Evolutionary conservation across 1,140 invertebrate species (phyloP).

Genomic region (Drosophila micromelanica): DNA sequence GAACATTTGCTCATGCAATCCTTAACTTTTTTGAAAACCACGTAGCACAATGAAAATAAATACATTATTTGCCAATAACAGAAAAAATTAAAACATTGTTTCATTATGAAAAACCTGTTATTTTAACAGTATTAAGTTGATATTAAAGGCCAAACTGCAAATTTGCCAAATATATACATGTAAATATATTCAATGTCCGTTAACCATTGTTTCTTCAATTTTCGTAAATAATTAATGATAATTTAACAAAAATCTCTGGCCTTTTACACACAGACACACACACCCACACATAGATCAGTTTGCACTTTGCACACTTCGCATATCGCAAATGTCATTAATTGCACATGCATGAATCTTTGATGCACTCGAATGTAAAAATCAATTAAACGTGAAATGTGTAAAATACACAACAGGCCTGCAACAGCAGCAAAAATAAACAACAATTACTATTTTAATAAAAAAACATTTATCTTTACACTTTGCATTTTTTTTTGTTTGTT

Average conservation of each 20-base stretch:
- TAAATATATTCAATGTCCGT: neutral
- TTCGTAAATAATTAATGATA: conserved; percentile 51
- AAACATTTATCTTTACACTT: conserved; percentile 10
- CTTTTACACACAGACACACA: neutral
- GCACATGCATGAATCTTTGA: conserved; percentile 74
- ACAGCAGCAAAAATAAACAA: neutral
- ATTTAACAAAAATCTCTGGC: conserved; percentile 23
- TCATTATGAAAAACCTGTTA: neutral
- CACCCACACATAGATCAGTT: conserved; percentile 17
- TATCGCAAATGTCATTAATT: conserved; percentile 69
- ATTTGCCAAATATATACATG: neutral
- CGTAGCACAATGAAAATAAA: neutral
- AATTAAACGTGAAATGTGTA: conserved; percentile 67
- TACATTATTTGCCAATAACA: no score
- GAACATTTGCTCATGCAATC: no score
- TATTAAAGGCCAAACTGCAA: neutral
- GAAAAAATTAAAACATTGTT: no score
- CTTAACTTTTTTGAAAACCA: neutral
- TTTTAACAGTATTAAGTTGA: neutral
- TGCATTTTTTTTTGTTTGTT: conserved; percentile 1
- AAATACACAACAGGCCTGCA: conserved; percentile 10
- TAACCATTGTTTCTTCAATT: conserved; percentile 36
- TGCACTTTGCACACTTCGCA: conserved; percentile 12
- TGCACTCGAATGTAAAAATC: conserved; percentile 74
- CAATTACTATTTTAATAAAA: conserved; percentile 3